Base-by-base conservation (phyloP, 2,888 invertebrate species). In the Netelia fuscicornis region DNA sequence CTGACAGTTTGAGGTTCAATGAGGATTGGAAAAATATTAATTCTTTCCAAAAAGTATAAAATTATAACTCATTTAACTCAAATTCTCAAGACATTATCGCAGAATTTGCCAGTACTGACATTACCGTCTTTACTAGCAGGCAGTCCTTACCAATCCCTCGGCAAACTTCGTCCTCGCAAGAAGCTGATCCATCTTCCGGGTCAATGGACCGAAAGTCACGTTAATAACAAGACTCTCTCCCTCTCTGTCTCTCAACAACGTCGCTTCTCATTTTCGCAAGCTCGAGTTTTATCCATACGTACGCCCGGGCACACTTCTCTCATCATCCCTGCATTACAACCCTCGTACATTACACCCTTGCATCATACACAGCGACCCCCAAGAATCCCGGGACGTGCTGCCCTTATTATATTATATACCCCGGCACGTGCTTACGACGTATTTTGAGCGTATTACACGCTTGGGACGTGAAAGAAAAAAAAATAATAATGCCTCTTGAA, bases 101-200 rank as follows among this genome's bases (percentile, higher is more conserved):
- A 30, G 6, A 30, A 30, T 62, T 70, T 68, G 17, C 60, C 42
- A 48, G 30, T 25, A n/a, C 25, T 20, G 68, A 17, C n/a, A 72
- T 65, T 76, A 64, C 62, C 76, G 54, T 58, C 44, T 62, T 48
- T 11, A 44, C 54, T 48, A 56, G 37, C 52, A 17, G 17, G 67
- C 58, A 72, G 13, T 48, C 52, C 9, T 52, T 54, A 72, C 60
- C 44, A 65, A 74, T 68, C 72, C 74, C 48, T 68, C 62, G 72
- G 68, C 81, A 81, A 84, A 81, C 81, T 81, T 81, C 23, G 79
- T 79, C 83, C 67, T 54, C 81, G 65, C 74, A 71, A 74, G 54
- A 86, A 84, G 82, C 78, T 84, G 85, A 87, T 87, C 85, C 85
- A 74, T 80, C 72, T 84, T 88, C 81, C 85, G 71, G 80, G 81